These are phyloP conservation scores for Daktulosphaira vitifoliae DNA, from an alignment of 1,140 invertebrate species.

Conservation along the genomic window DNA sequence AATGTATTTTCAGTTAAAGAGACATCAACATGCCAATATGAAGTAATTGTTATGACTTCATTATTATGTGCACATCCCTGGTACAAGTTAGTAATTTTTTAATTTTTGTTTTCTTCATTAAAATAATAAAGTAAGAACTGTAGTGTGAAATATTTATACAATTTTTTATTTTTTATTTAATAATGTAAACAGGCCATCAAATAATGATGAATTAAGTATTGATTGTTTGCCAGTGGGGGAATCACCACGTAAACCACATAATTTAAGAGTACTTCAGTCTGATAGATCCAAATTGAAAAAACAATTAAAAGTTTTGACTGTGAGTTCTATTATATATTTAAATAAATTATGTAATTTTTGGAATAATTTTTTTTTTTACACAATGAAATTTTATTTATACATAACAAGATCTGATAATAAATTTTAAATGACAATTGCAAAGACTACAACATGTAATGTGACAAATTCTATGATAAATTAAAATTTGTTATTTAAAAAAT, in stretches of 20 bases:
- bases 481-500: too few relatives aligned
- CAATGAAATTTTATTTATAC: too few relatives aligned
- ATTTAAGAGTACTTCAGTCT: slow-evolving; percentile 15
- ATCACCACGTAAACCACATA: slow-evolving; percentile 21
- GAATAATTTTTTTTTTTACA: too few relatives aligned
- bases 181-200: background rate
- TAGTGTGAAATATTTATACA: too few relatives aligned
- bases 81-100: slow-evolving; percentile 55
- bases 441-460: too few relatives aligned
- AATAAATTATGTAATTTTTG: too few relatives aligned
- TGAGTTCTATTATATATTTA: background rate
- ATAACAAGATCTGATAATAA: too few relatives aligned
- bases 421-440: too few relatives aligned
- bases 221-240: slow-evolving; percentile 16
- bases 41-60: slow-evolving; percentile 76
- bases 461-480: too few relatives aligned
- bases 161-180: too few relatives aligned
- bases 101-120: too few relatives aligned
- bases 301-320: slow-evolving; percentile 1
- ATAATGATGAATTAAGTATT: slow-evolving; percentile 27
- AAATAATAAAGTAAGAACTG: too few relatives aligned
- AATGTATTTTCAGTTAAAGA: slow-evolving; percentile 91
- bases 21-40: slow-evolving; percentile 87
- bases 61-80: slow-evolving; percentile 78
- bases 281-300: slow-evolving; percentile 16